phyloP scores from a whole-genome alignment of 92 coral and sea anemone genomes.

The Epizoanthus stellaris region DNA sequence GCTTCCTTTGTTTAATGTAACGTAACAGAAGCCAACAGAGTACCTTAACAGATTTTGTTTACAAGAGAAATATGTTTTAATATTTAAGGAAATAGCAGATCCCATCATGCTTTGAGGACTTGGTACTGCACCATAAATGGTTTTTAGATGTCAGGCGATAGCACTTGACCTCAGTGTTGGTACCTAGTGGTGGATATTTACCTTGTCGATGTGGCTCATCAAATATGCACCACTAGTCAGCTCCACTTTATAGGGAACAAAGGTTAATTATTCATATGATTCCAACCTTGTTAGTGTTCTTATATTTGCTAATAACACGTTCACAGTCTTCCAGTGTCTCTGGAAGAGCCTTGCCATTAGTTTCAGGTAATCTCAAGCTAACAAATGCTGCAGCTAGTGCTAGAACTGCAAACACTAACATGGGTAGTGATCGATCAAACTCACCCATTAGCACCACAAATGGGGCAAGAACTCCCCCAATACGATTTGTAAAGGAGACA shows the following conservation, averaged over 20 bases:
- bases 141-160: no score
- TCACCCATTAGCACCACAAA: conserved; percentile 67
- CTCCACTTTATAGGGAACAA: not conserved
- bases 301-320: not conserved
- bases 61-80: no score
- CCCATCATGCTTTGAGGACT: no score
- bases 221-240: no score
- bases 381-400: conserved; percentile 60
- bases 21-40: no score
- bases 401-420: conserved; percentile 63
- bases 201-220: no score
- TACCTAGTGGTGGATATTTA: no score
- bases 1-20: no score
- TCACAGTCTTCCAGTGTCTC: conserved; percentile 60
- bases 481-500: conserved; percentile 58
- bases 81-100: no score
- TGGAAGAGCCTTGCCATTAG: conserved; percentile 61
- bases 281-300: conserved; percentile 10
- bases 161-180: no score
- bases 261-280: not conserved
- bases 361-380: conserved; percentile 69
- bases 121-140: no score
- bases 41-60: no score
- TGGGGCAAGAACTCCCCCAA: conserved; percentile 76
- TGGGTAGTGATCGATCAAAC: conserved; percentile 61